Evolutionary conservation across 2,797 vertebrate genomes (phyloP).

Genomic region (Takifugu ocellatus): DNA sequence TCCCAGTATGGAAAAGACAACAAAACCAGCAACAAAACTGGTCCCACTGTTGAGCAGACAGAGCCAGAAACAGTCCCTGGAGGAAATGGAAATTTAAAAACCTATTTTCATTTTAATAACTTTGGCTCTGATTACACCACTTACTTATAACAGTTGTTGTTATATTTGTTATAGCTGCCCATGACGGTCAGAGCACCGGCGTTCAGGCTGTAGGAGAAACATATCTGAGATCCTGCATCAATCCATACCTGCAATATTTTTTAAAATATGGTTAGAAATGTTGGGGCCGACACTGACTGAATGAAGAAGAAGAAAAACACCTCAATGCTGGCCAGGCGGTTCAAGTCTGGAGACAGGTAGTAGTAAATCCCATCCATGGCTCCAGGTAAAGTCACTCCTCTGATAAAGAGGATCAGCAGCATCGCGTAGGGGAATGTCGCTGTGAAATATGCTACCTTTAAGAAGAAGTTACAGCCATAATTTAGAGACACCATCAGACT

Average conservation of each 20-base stretch:
- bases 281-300: neutral
- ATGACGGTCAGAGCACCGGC: neutral
- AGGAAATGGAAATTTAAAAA: neutral
- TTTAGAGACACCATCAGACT: no score
- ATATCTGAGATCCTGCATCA: neutral
- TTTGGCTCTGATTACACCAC: neutral
- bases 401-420: conserved; percentile 56
- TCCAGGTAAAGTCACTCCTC: conserved; percentile 68
- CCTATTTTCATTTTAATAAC: neutral
- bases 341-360: conserved; percentile 58
- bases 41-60: conserved; percentile 4
- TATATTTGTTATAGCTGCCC: conserved; percentile 10
- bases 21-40: conserved; percentile 4
- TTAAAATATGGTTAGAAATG: neutral
- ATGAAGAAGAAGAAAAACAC: neutral
- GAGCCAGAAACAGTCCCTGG: conserved; percentile 2
- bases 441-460: conserved; percentile 59
- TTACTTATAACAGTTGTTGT: conserved; percentile 61
- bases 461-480: neutral
- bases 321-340: conserved; percentile 51
- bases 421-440: conserved; percentile 63
- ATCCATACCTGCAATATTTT: conserved; percentile 22
- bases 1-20: neutral
- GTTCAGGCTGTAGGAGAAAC: conserved; percentile 4
- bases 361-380: conserved; percentile 58